Base-by-base conservation (phyloP, 2,888 invertebrate species). In the Spisula subtruncata region DNA sequence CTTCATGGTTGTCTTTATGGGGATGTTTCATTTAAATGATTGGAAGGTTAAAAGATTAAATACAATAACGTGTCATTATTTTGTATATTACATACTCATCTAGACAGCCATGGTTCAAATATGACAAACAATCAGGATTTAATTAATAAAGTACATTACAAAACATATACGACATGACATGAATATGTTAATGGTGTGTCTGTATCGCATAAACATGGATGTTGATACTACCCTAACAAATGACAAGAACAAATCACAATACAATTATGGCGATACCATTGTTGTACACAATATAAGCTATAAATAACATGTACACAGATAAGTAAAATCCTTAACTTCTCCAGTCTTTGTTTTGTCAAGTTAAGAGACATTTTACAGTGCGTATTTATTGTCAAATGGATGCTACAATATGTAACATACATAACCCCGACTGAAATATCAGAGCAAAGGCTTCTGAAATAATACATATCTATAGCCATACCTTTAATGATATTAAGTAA, bases 121-220 rank as follows among this genome's bases (percentile, higher is more conserved):
- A 75, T 75, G 75, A 75, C 75, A 75, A 75, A 75, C 75, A 75
- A 75, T 75, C 25, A 32, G 16, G 35, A 29, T 75, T 35, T 32
- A 32, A 32, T 75, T 75, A 18, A 60, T 18, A 32, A 75, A 75
- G 32, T 75, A 75, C 75, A 75, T 75, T 75, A 75, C 35, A 75
- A 75, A 75, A 35, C 75, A 35, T 75, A 18, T 32, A 35, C 14
- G 35, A 32, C 18, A 75, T 75, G 75, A 75, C 75, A 75, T 75
- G 18, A 16, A 75, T 75, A 32, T 71, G 71, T 71, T 71, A 29
- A 71, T 60, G 60, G 20, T 60, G 20, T 60, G n/a, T 25, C 20
- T 60, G 60, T 60, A 25, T 60, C 60, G 20, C n/a, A 60, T 18
- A 35, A 32, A 75, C 75, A 75, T 14, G 1, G 32, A 12, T 25